Evolutionary conservation across 2,113 vertebrate species (phyloP).

Genomic region (Thalassarche chlororhynchos): DNA sequence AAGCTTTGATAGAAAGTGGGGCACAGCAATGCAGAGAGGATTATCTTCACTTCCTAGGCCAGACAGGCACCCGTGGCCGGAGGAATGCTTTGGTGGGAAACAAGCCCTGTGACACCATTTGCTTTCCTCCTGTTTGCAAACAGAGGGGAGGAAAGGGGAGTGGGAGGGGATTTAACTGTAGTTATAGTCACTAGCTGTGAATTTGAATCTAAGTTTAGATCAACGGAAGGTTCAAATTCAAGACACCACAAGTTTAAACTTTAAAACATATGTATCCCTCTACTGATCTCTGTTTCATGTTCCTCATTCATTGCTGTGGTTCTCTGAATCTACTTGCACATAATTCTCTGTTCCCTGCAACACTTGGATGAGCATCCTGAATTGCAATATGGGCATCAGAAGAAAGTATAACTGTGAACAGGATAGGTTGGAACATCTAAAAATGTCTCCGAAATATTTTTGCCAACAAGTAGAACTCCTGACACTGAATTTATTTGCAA

Average conservation of each 20-base stretch:
- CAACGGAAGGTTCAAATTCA: not conserved
- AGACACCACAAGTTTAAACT: not conserved
- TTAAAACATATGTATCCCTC: not conserved
- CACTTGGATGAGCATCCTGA: slow-evolving; percentile 46
- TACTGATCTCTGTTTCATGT: not conserved
- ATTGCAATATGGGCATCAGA: slow-evolving; percentile 12
- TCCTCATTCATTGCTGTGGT: not conserved
- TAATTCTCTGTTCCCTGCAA: not conserved
- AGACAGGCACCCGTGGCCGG: not conserved
- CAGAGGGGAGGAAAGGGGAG: not conserved
- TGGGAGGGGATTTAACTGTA: not conserved
- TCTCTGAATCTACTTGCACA: not conserved
- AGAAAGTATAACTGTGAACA: not conserved
- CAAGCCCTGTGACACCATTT: not conserved
- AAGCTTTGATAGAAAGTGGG: not conserved
- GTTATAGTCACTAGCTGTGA: not conserved
- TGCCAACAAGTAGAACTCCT: not conserved
- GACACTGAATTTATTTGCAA: not conserved
- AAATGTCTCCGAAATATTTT: not conserved
- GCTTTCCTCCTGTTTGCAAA: not conserved
- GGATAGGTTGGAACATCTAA: not conserved
- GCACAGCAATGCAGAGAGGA: not conserved
- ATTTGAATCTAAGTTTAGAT: not conserved
- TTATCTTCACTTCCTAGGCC: not conserved
- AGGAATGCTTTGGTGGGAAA: not conserved